Percentiles rank a stretch among this genome's conserved stretches.
Conservation (phyloP, 2,797 vertebrate genomes). For the Catharus ustulatus region DNA sequence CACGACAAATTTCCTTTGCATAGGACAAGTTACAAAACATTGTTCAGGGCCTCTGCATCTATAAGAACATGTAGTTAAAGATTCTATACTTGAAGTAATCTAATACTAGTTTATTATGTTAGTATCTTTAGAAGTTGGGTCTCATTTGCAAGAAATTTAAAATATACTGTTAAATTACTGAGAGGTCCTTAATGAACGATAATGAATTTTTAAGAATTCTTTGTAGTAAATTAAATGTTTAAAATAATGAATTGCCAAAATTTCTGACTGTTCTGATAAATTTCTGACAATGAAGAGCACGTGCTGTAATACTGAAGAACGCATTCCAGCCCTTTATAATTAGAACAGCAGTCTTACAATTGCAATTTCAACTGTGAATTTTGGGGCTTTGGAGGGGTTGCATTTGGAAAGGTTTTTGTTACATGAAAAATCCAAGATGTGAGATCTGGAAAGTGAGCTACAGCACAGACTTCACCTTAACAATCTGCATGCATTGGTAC, state of each 20-base stretch:
- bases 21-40: not conserved
- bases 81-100: not conserved
- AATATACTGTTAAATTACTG: not conserved
- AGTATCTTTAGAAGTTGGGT: not conserved
- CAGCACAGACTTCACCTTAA: not conserved
- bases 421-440: not conserved
- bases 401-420: not conserved
- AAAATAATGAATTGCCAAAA: not conserved
- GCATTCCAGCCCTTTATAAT: not conserved
- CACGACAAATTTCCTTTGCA: not conserved
- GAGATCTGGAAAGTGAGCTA: not conserved
- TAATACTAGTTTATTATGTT: not conserved
- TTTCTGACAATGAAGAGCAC: not conserved
- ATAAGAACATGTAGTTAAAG: not conserved
- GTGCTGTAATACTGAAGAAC: not conserved
- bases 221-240: not conserved
- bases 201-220: not conserved
- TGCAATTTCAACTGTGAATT: not conserved
- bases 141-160: not conserved
- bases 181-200: not conserved
- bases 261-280: not conserved
- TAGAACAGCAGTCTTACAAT: accelerated
- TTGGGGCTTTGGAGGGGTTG: not conserved
- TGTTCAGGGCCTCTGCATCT: not conserved
- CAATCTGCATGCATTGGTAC: not conserved